phyloP scores from a whole-genome alignment of 30 jellyfish, hydroid and myxozoan species.

The Turritopsis dohrnii region DNA sequence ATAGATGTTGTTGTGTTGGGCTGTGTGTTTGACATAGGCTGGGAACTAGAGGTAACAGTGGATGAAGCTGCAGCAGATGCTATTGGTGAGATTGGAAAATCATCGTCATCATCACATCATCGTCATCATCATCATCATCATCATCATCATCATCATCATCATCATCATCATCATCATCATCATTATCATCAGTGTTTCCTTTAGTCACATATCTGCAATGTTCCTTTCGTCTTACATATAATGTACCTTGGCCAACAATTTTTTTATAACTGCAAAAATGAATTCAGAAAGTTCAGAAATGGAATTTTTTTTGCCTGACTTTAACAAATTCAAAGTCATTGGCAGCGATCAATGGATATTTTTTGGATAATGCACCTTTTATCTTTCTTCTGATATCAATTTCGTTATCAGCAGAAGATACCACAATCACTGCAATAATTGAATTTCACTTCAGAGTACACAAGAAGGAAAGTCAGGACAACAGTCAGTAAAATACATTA shows the following conservation, averaged over 20 bases:
- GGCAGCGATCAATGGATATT: slow-evolving; percentile 26
- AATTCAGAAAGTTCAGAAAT: slow-evolving; percentile 20
- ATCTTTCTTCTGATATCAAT: slow-evolving; percentile 16
- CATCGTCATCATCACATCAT: too few relatives aligned
- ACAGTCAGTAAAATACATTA: too few relatives aligned
- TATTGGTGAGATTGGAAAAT: too few relatives aligned
- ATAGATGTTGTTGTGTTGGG: slow-evolving; percentile 7
- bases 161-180: too few relatives aligned
- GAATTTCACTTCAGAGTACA: slow-evolving; percentile 34
- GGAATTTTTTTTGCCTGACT: slow-evolving; percentile 30
- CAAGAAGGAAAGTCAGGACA: too few relatives aligned
- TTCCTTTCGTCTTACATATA: slow-evolving; percentile 19
- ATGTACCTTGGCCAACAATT: slow-evolving; percentile 32
- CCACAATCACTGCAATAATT: slow-evolving; percentile 3
- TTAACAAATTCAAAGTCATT: slow-evolving; percentile 50
- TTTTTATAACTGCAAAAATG: slow-evolving; percentile 34
- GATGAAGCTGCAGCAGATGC: neutral
- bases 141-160: too few relatives aligned
- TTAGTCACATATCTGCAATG: neutral
- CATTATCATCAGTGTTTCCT: slow-evolving; percentile 7
- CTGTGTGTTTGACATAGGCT: neutral
- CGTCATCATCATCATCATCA: slow-evolving; percentile 9
- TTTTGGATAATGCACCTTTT: slow-evolving; percentile 14
- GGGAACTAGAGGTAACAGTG: neutral
- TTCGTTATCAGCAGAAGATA: slow-evolving; percentile 25